These are phyloP conservation scores for Shinisaurus crocodilurus DNA, from an alignment of 2,113 vertebrate genomes.

Conservation along the genomic window DNA sequence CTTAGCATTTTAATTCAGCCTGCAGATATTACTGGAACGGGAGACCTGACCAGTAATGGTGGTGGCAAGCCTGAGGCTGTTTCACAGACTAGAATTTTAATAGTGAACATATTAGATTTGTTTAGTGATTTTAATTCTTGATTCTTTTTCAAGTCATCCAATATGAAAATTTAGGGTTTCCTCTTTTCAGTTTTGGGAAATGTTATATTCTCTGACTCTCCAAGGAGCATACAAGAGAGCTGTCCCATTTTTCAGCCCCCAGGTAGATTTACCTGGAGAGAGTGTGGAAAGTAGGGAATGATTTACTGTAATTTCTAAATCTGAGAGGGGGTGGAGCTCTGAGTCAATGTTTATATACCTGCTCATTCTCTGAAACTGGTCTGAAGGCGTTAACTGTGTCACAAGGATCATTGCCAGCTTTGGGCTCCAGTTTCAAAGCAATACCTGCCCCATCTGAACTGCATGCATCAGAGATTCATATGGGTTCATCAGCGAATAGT, in stretches of 20 bases:
- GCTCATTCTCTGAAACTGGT: constrained; percentile 18
- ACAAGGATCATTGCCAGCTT: constrained; percentile 29
- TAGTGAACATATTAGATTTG: neutral
- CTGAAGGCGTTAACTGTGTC: neutral
- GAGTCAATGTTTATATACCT: constrained; percentile 41
- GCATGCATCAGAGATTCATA: constrained; percentile 27
- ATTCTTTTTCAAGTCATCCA: neutral
- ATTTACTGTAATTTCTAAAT: constrained; percentile 56
- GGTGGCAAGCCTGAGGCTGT: neutral
- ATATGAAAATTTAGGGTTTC: neutral
- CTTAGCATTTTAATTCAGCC: neutral
- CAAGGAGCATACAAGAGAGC: neutral
- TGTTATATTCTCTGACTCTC: neutral
- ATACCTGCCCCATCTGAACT: neutral
- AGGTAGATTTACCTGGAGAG: neutral
- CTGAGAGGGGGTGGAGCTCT: constrained; percentile 54
- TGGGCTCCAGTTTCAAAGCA: neutral
- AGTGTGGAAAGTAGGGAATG: neutral
- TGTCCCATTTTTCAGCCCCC: neutral
- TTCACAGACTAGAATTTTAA: neutral
- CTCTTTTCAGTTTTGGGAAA: neutral
- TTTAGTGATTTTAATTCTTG: neutral
- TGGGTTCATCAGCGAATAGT: constrained; percentile 55
- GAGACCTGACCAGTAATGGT: neutral
- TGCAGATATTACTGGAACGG: neutral